phyloP scores from a whole-genome alignment of 35 echinoderm and acorn worm genomes.

The Eucidaris tribuloides region DNA sequence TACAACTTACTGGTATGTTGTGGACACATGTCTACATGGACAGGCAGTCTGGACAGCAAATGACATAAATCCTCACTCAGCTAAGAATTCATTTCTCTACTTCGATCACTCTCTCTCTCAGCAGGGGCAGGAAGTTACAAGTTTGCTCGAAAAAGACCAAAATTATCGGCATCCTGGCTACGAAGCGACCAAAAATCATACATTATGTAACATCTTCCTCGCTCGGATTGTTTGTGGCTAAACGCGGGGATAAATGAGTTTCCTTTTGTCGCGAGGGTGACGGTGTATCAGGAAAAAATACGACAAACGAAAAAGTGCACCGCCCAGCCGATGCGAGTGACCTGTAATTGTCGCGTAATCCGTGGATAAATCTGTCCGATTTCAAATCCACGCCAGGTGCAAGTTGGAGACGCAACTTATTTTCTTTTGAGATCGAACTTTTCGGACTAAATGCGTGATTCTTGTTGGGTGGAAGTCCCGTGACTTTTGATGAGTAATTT shows the following conservation, averaged over 20 bases:
- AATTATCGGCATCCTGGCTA: conserved; percentile 12
- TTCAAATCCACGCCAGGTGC: conserved; percentile 15
- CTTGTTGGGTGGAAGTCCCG: too few species aligned
- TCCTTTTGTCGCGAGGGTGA: conserved; percentile 16
- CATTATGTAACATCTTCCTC: conserved; percentile 28
- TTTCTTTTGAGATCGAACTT: too few species aligned
- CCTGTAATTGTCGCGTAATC: conserved; percentile 8
- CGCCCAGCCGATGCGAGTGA: conserved; percentile 20
- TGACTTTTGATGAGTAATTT: too few species aligned
- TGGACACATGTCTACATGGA: too few species aligned
- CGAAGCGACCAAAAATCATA: neutral
- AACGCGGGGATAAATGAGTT: conserved; percentile 24
- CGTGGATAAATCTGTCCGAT: neutral
- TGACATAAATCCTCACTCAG: too few species aligned
- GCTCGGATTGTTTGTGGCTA: neutral
- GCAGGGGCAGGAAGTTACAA: conserved; percentile 18
- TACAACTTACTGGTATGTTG: too few species aligned
- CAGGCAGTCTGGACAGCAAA: too few species aligned
- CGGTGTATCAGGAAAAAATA: neutral
- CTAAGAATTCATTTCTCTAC: too few species aligned
- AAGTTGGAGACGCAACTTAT: too few species aligned
- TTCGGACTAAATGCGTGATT: too few species aligned
- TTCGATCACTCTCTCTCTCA: conserved; percentile 1
- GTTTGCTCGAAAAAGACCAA: conserved; percentile 38
- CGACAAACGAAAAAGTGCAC: conserved; percentile 32